phyloP scores from a whole-genome alignment of 2,797 vertebrate genomes.

The Bufotes viridis region DNA sequence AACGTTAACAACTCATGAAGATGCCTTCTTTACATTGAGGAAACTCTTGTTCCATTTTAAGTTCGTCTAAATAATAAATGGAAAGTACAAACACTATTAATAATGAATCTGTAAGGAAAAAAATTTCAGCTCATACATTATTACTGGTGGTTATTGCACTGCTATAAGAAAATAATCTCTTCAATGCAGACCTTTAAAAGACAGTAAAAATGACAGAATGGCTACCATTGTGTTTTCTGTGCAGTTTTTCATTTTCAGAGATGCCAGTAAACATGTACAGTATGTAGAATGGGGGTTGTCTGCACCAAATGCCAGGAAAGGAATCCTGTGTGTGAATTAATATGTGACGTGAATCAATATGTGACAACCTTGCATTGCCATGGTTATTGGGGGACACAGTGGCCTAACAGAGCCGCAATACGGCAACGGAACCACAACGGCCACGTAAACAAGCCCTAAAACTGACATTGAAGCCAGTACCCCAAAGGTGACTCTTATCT shows the following conservation, averaged over 20 bases:
- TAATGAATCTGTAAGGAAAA: conserved; percentile 42
- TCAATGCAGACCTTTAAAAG: background rate
- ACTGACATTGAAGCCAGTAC: too few relatives aligned
- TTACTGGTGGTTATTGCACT: conserved; percentile 12
- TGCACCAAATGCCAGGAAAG: conserved; percentile 64
- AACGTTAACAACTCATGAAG: conserved; percentile 2
- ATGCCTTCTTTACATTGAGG: conserved; percentile 15
- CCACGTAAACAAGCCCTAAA: too few relatives aligned
- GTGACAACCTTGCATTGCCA: conserved; percentile 72
- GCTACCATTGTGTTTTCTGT: background rate
- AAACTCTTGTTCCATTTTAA: conserved; percentile 44
- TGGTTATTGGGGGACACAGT: conserved; percentile 66
- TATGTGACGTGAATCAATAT: conserved; percentile 72
- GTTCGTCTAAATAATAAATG: conserved; percentile 43
- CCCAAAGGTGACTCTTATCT: too few relatives aligned
- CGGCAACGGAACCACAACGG: too few relatives aligned
- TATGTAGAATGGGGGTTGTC: conserved; percentile 34
- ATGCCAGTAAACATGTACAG: background rate
- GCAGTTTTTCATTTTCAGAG: background rate
- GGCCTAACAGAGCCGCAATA: too few relatives aligned
- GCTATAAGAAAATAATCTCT: conserved; percentile 1
- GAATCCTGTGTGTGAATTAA: conserved; percentile 70
- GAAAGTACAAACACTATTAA: conserved; percentile 37
- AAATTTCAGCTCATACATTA: conserved; percentile 38
- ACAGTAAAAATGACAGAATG: background rate